A percentile compares a stretch with the other conserved stretches of the same genome.
Conservation (phyloP, 2,113 vertebrate species). For the Neolamprologus sp. region DNA sequence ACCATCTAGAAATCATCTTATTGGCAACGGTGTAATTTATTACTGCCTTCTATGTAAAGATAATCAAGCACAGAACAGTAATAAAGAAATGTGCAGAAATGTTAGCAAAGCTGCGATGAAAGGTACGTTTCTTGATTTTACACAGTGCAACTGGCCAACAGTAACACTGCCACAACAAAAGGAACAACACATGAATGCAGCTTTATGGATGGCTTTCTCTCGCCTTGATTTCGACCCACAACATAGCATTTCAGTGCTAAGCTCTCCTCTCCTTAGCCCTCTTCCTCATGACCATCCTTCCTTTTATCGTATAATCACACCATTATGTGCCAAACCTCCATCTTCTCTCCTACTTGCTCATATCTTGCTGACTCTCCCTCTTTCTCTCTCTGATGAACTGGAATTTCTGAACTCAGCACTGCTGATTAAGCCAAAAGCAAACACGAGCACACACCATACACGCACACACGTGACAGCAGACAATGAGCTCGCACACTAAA, state of each 20-base stretch:
- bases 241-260: neutral
- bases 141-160: neutral
- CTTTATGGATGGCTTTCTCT: neutral
- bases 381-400: constrained; percentile 50
- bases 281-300: neutral
- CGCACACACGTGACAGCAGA: constrained; percentile 43
- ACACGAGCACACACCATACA: constrained; percentile 46
- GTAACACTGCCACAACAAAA: neutral
- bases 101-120: neutral
- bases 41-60: neutral
- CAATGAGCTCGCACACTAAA: constrained; percentile 54
- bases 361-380: constrained; percentile 43
- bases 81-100: neutral
- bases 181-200: neutral
- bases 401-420: constrained; percentile 73
- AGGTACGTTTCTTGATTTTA: neutral
- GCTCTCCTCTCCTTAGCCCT: neutral
- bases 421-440: constrained; percentile 72
- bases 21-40: neutral
- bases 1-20: neutral
- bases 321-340: neutral
- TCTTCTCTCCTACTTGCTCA: constrained; percentile 42
- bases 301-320: neutral
- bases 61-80: neutral
- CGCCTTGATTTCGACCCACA: neutral